Base-by-base conservation (phyloP, 2,113 vertebrate genomes). In the Gymnocephalus cernua region DNA sequence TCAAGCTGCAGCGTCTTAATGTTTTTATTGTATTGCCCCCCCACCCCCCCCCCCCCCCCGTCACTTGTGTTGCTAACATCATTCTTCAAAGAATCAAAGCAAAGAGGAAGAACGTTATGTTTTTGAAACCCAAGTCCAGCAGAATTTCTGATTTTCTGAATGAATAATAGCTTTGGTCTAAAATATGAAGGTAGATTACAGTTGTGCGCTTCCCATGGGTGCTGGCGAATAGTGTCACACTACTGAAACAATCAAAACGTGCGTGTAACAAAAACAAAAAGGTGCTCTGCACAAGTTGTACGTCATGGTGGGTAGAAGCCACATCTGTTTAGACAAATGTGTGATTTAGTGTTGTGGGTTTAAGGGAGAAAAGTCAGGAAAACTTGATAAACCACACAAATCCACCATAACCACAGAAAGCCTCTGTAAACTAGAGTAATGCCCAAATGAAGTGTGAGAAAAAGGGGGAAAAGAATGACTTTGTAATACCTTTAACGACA, bases 361-460 rank as follows among this genome's bases (percentile, higher is more conserved):
- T 78, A 81, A 78, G 66, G 66, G 80, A 76, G 90, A 93, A 90
- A 86, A 88, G 88, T 89, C 91, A 89, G 94, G 91, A 93, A 92
- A 94, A 94, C 74, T 90, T 87, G 92, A 88, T 94, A 93, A 94
- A 93, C 89, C 90, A 85, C 89, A 80, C 84, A 94, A 94, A 95
- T 93, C 93, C 91, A 51, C 83, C 92, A 74, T 90, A 93, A 93
- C 93, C 80, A 38, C 90, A 82, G 72, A 93, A 89, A 92, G 88
- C 92, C 90, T 77, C 73, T 68, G 77, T 93, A 95, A 93, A 94
- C 82, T 45, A 88, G 87, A 70, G 89, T 92, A 92, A 92, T 92
- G 89, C 92, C 89, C 91, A 94, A 95, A 95, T 91, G 83, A 95
- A 94, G 95, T 94, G 94, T 95, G 94, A 95, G 94, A 95, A 95